These are phyloP conservation scores for Coryphaenoides rupestris DNA, from an alignment of 2,113 vertebrate species.

Conservation along the genomic window DNA sequence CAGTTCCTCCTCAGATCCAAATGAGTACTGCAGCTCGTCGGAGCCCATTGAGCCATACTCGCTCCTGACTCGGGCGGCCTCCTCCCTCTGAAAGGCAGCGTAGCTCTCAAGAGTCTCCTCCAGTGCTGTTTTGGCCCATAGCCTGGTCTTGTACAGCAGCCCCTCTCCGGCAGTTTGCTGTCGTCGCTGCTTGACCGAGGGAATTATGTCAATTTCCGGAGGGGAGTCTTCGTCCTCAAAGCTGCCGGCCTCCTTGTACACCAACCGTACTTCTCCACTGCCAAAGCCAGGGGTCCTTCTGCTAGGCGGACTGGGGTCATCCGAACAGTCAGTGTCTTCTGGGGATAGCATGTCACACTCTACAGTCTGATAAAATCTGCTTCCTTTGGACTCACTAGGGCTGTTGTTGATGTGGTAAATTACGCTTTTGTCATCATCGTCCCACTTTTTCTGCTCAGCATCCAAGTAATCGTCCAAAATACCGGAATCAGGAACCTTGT, in stretches of 20 bases:
- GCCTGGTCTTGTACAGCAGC: conserved; percentile 83
- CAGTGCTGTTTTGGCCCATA: conserved; percentile 66
- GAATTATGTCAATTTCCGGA: conserved; percentile 71
- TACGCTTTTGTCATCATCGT: conserved; percentile 71
- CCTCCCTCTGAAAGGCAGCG: conserved; percentile 60
- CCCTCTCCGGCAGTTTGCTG: conserved; percentile 66
- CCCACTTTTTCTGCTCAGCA: conserved; percentile 76
- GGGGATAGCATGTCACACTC: conserved; percentile 63
- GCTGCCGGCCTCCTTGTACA: conserved; percentile 64
- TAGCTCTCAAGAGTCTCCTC: conserved; percentile 66
- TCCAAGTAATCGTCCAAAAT: conserved; percentile 84
- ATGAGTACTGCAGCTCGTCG: conserved; percentile 80
- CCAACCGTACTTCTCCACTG: conserved; percentile 56
- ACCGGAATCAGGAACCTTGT: conserved; percentile 74
- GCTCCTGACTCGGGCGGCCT: conserved; percentile 45
- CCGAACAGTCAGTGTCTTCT: conserved; percentile 67
- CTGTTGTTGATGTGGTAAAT: conserved; percentile 62
- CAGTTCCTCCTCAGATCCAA: conserved; percentile 80
- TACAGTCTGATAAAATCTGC: conserved; percentile 64
- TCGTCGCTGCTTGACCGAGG: conserved; percentile 52
- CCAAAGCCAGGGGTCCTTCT: conserved; percentile 56
- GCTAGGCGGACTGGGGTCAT: conserved; percentile 51
- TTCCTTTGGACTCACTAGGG: conserved; percentile 57
- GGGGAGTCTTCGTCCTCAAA: conserved; percentile 68
- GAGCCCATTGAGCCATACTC: conserved; percentile 83